Base-by-base conservation (phyloP, 2,113 vertebrate genomes). In the Choloepus hoffmanni region DNA sequence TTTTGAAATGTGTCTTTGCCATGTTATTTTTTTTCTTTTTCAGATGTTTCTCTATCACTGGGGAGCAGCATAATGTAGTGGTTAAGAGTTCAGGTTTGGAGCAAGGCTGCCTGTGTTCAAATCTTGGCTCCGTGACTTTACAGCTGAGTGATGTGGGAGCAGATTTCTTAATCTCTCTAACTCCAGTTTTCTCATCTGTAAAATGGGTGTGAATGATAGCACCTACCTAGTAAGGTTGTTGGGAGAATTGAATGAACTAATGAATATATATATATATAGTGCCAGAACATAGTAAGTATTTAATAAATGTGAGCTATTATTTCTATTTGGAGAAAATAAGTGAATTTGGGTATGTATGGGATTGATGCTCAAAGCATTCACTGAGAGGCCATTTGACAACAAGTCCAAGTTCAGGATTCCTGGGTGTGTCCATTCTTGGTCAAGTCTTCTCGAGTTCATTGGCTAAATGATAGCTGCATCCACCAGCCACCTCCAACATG, bases 1-100 rank as follows among this genome's bases (percentile, higher is more conserved):
- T 90, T 96, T 95, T 86, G 96, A 94, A 96, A 87, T 58, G 83
- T 77, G 89, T 63, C 74, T 13, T 28, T 28, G 0, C 48, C 67
- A 10, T 73, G 83, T 84, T 73, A 63, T 85, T 90, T 73, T 55
- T 58, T 70, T n/a, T 62, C 48, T 90, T 21, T 89, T 77, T 78
- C 24, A 4, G 2, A 5, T 24, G 26, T 45, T 48, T 40, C 53
- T 63, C 77, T 36, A 36, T 79, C 45, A 19, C 23, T 11, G 76
- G 33, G 14, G 73, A 58, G 55, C 70, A 62, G n/a, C 6, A 11
- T 18, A n/a, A 28, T 82, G 6, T 50, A 67, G 40, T 5, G 36
- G 74, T 43, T 33, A 36, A 5, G 23, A 53, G 40, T 62, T 55
- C 79, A 33, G 65, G 16, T 70, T 81, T 33, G n/a, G 48, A 82